phyloP scores from a whole-genome alignment of 2,797 vertebrate genomes.

The Pitangus sulphuratus region DNA sequence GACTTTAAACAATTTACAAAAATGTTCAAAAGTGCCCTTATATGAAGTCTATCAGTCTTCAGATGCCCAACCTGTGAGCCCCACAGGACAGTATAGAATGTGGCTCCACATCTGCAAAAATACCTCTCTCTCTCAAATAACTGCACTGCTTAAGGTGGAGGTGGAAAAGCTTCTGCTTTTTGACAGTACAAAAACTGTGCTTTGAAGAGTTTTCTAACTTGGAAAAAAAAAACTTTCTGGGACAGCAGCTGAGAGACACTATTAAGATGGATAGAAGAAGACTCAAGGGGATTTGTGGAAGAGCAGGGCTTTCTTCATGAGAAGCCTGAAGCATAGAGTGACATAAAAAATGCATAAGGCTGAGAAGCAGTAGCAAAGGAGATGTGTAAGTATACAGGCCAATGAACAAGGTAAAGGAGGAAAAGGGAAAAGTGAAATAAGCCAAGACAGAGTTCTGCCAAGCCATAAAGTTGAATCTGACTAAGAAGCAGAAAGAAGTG shows the following conservation, averaged over 20 bases:
- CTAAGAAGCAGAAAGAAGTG: background rate
- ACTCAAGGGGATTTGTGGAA: background rate
- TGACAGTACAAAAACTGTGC: background rate
- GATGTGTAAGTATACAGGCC: background rate
- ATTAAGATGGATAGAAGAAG: background rate
- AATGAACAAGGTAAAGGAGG: background rate
- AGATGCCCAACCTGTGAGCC: background rate
- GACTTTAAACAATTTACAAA: background rate
- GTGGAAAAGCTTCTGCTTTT: slow-evolving; percentile 2
- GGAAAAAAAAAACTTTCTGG: slow-evolving; percentile 14
- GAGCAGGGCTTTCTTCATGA: background rate
- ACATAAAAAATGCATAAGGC: slow-evolving; percentile 56
- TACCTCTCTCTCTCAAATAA: background rate
- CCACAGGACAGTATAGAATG: background rate
- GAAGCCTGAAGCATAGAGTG: slow-evolving; percentile 15
- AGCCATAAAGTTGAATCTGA: background rate
- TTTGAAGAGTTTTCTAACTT: slow-evolving; percentile 36
- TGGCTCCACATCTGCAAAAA: background rate
- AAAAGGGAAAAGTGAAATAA: background rate
- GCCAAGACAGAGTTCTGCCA: background rate
- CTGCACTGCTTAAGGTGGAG: background rate
- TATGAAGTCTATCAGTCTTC: background rate
- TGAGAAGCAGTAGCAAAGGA: background rate
- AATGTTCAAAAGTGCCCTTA: background rate
- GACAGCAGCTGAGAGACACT: background rate